Evolutionary conservation across 2,113 vertebrate genomes (phyloP).

Genomic region (Malurus alboscapulatus): DNA sequence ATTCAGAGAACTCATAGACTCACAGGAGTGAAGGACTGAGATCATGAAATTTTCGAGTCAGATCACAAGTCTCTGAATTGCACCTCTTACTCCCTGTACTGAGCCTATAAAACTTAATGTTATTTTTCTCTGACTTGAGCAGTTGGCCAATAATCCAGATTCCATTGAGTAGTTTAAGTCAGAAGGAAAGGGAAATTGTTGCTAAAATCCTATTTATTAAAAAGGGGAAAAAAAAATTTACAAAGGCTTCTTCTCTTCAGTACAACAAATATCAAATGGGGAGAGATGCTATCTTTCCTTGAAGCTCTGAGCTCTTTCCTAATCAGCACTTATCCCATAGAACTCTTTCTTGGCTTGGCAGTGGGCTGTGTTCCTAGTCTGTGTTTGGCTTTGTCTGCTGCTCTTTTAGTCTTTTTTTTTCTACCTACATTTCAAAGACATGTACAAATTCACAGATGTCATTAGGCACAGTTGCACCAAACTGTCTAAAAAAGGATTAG

Average conservation of each 20-base stretch:
- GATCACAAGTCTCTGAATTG: not conserved
- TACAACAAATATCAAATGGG: not conserved
- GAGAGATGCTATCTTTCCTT: conserved; percentile 25
- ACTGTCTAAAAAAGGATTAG: not conserved
- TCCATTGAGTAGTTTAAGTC: conserved; percentile 7
- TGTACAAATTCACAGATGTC: not conserved
- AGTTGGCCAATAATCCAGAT: not conserved
- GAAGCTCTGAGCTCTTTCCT: conserved; percentile 5
- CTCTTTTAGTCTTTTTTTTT: not conserved
- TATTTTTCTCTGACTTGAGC: not conserved
- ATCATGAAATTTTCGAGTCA: not conserved
- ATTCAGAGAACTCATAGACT: not conserved
- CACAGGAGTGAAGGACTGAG: not conserved
- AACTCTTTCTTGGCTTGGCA: not conserved
- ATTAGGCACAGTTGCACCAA: not conserved
- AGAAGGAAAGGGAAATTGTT: conserved; percentile 9
- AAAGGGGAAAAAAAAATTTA: not conserved
- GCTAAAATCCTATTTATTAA: conserved; percentile 4
- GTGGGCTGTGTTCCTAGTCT: conserved; percentile 12
- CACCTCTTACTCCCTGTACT: not conserved
- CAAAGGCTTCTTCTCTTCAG: conserved; percentile 11
- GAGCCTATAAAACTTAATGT: not conserved
- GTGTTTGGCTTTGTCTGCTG: conserved; percentile 8
- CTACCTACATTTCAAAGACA: not conserved
- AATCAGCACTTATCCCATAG: conserved; percentile 13